Evolutionary conservation across 2,113 vertebrate genomes (phyloP).

Genomic region (Riparia riparia): DNA sequence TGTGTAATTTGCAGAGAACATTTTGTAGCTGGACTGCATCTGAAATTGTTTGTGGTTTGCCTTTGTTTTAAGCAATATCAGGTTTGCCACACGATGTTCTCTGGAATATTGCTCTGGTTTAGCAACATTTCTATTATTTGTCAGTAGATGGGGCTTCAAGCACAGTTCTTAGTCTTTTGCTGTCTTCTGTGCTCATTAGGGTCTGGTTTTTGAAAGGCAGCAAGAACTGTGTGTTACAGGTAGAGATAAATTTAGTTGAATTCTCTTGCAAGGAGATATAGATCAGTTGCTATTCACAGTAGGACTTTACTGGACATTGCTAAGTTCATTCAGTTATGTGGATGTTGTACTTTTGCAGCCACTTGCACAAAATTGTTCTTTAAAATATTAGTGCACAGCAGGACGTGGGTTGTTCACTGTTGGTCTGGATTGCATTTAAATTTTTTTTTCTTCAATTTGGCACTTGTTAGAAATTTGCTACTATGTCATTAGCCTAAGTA

Average conservation of each 20-base stretch:
- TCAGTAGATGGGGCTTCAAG: constrained; percentile 49
- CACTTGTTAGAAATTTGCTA: not conserved
- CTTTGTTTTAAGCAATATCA: not conserved
- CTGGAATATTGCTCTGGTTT: not conserved
- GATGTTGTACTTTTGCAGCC: not conserved
- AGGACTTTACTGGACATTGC: not conserved
- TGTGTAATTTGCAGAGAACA: not conserved
- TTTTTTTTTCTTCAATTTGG: not conserved
- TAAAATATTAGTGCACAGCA: not conserved
- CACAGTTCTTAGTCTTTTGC: not conserved
- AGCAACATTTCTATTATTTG: not conserved
- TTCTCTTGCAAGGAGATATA: not conserved
- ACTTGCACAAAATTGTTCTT: not conserved
- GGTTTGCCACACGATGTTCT: not conserved
- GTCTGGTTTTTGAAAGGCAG: not conserved
- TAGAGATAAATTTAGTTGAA: not conserved
- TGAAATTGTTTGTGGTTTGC: not conserved
- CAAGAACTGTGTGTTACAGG: not conserved
- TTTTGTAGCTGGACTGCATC: not conserved
- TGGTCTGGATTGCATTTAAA: not conserved
- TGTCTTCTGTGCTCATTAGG: accelerated
- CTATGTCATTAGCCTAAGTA: not conserved
- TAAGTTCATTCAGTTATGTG: not conserved
- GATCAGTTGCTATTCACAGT: not conserved
- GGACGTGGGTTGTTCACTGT: not conserved